Conservation (phyloP, 2,888 invertebrate genomes). For the Andrena fulva region DNA sequence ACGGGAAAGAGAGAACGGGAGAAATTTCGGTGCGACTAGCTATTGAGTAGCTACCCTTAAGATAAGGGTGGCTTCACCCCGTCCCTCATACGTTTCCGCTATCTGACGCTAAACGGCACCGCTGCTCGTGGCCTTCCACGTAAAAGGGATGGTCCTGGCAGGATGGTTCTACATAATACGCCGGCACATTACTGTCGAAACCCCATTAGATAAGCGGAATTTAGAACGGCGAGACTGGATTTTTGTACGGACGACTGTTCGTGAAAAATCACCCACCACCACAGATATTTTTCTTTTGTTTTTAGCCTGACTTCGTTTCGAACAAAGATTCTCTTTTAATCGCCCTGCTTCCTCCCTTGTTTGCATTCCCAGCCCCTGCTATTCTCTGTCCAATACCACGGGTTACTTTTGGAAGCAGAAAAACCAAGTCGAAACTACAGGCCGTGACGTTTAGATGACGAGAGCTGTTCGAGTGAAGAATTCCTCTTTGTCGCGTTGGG, state of each 20-base stretch:
- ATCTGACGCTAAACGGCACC: slow-evolving; percentile 84
- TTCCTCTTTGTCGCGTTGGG: not conserved
- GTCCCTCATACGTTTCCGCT: slow-evolving; percentile 84
- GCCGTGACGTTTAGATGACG: not conserved
- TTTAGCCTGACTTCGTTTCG: slow-evolving; percentile 9
- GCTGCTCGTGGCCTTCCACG: slow-evolving; percentile 78
- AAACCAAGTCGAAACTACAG: not conserved
- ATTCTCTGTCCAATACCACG: not conserved
- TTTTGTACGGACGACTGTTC: slow-evolving; percentile 75
- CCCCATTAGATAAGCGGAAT: slow-evolving; percentile 82
- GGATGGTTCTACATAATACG: slow-evolving; percentile 82
- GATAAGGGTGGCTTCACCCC: slow-evolving; percentile 82
- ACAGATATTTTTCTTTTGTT: slow-evolving; percentile 28
- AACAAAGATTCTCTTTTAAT: slow-evolving; percentile 31
- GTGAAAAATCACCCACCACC: slow-evolving; percentile 74
- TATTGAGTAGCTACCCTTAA: slow-evolving; percentile 84
- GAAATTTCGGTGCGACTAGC: slow-evolving; percentile 75
- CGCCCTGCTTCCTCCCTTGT: not conserved
- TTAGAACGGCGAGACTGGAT: slow-evolving; percentile 83
- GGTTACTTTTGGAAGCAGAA: not conserved
- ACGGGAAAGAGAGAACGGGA: slow-evolving; percentile 62
- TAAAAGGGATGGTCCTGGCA: slow-evolving; percentile 78
- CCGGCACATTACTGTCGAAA: slow-evolving; percentile 84
- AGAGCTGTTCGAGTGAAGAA: not conserved
- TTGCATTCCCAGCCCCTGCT: not conserved